phyloP scores from a whole-genome alignment of 64 coral and sea anemone genomes.

The Pocillopora damicornis region DNA sequence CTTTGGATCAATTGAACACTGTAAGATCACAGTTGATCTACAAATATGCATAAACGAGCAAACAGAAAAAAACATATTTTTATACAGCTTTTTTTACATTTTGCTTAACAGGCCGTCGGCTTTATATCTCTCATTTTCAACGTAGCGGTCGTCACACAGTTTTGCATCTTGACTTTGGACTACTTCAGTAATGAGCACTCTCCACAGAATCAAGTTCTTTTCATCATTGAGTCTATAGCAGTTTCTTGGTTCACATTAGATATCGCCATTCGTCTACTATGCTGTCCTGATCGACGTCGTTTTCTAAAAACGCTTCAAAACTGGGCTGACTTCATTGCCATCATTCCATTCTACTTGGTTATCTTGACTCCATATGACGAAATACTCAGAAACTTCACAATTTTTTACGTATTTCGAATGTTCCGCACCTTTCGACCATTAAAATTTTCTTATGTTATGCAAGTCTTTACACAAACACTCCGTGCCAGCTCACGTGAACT shows the following conservation, averaged over 20 bases:
- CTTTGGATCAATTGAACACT: too few species aligned
- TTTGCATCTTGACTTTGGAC: slow-evolving; percentile 72
- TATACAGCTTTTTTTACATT: not conserved
- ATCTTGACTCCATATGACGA: slow-evolving; percentile 59
- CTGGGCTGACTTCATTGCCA: slow-evolving; percentile 81
- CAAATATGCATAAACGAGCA: not conserved
- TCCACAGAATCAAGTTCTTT: slow-evolving; percentile 64
- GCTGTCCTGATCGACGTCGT: slow-evolving; percentile 50
- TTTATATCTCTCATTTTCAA: slow-evolving; percentile 81
- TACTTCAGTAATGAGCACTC: slow-evolving; percentile 62
- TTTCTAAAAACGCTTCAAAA: slow-evolving; percentile 88
- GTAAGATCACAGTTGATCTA: too few species aligned
- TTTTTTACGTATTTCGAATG: slow-evolving; percentile 79
- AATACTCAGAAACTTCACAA: slow-evolving; percentile 70
- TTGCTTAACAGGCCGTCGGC: slow-evolving; percentile 58
- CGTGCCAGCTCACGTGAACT: slow-evolving; percentile 93
- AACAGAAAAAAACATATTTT: too few species aligned
- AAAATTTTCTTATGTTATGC: slow-evolving; percentile 95
- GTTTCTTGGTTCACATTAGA: slow-evolving; percentile 87
- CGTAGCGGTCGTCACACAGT: slow-evolving; percentile 78
- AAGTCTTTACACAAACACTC: slow-evolving; percentile 90
- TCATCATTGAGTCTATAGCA: slow-evolving; percentile 60
- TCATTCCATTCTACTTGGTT: slow-evolving; percentile 78
- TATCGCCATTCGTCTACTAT: slow-evolving; percentile 66
- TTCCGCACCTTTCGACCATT: slow-evolving; percentile 79